These are phyloP conservation scores for Crepidodera aurea DNA, from an alignment of 2,888 invertebrate genomes.

Conservation along the genomic window DNA sequence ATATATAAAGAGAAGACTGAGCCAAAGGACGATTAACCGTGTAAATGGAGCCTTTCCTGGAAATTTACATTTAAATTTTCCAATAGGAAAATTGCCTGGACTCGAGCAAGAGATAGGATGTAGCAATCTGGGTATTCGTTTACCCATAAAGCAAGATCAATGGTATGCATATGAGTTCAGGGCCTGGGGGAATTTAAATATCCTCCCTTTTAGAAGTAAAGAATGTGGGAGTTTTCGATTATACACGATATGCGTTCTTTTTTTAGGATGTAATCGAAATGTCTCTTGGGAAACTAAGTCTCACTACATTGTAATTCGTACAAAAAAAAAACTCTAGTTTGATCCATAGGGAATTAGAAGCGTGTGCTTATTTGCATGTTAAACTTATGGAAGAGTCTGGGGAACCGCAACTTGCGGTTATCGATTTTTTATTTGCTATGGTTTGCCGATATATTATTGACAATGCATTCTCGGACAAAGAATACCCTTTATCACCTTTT, in stretches of 20 bases:
- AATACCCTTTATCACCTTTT: too few relatives aligned
- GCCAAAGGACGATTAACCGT: slow-evolving; percentile 39
- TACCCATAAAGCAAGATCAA: slow-evolving; percentile 54
- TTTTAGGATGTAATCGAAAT: slow-evolving; percentile 24
- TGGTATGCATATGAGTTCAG: slow-evolving; percentile 55
- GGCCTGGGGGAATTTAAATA: slow-evolving; percentile 46
- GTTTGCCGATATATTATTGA: neutral
- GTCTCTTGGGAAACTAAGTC: slow-evolving; percentile 23
- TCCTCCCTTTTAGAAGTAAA: slow-evolving; percentile 34
- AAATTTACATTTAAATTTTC: slow-evolving; percentile 51
- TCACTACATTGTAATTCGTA: slow-evolving; percentile 24
- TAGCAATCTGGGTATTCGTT: slow-evolving; percentile 52
- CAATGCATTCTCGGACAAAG: too few relatives aligned
- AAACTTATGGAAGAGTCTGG: slow-evolving; percentile 2
- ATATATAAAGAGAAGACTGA: slow-evolving; percentile 12
- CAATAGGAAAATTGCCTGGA: slow-evolving; percentile 47
- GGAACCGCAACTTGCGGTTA: neutral
- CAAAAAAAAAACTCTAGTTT: slow-evolving; percentile 16
- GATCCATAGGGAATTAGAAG: slow-evolving; percentile 12
- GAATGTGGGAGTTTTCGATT: slow-evolving; percentile 31
- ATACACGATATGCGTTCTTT: slow-evolving; percentile 26
- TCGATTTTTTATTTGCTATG: slow-evolving; percentile 4
- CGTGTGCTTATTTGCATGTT: slow-evolving; percentile 18
- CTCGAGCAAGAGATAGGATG: slow-evolving; percentile 34
- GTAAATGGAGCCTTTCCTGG: slow-evolving; percentile 37